A percentile compares a stretch with the other conserved stretches of the same genome.
Evolutionary conservation across 2,888 invertebrate genomes (phyloP).

Genomic region (Zygaena filipendulae): DNA sequence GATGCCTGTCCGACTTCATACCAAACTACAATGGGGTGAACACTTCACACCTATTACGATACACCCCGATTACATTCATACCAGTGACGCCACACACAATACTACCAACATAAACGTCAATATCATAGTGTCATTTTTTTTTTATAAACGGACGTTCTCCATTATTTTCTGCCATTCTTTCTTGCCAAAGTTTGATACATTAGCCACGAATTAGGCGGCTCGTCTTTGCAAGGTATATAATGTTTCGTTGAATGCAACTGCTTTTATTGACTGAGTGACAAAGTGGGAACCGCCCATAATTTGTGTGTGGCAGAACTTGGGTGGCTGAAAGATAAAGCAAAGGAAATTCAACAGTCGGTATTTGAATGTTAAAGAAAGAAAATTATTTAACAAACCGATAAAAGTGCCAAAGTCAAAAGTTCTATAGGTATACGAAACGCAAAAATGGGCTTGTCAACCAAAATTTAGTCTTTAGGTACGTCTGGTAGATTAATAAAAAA

Average conservation of each 20-base stretch:
- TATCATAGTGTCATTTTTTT: conserved; percentile 35
- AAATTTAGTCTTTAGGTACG: too few relatives aligned
- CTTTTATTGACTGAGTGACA: conserved; percentile 49
- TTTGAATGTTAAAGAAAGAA: too few relatives aligned
- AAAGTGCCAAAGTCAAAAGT: too few relatives aligned
- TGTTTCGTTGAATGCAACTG: conserved; percentile 36
- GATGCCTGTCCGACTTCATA: conserved; percentile 44
- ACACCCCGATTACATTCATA: conserved; percentile 52
- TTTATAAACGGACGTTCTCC: conserved; percentile 42
- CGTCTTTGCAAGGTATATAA: conserved; percentile 40
- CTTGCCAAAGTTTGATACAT: conserved; percentile 51
- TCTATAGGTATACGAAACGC: too few relatives aligned
- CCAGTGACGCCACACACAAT: conserved; percentile 59
- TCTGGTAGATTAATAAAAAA: too few relatives aligned
- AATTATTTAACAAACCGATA: too few relatives aligned
- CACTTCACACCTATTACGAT: conserved; percentile 66
- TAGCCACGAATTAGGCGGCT: conserved; percentile 61
- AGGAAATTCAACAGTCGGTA: too few relatives aligned
- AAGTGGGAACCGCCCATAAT: conserved; percentile 54
- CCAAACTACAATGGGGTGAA: conserved; percentile 40
- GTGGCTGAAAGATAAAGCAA: conserved; percentile 45
- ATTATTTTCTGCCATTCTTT: conserved; percentile 29
- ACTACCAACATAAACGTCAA: conserved; percentile 58
- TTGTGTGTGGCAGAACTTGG: conserved; percentile 58
- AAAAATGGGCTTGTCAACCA: too few relatives aligned